A percentile compares a stretch with the other conserved stretches of the same genome.
These are phyloP conservation scores for Smithornis capensis DNA, from an alignment of 2,113 vertebrate genomes.

Conservation along the genomic window DNA sequence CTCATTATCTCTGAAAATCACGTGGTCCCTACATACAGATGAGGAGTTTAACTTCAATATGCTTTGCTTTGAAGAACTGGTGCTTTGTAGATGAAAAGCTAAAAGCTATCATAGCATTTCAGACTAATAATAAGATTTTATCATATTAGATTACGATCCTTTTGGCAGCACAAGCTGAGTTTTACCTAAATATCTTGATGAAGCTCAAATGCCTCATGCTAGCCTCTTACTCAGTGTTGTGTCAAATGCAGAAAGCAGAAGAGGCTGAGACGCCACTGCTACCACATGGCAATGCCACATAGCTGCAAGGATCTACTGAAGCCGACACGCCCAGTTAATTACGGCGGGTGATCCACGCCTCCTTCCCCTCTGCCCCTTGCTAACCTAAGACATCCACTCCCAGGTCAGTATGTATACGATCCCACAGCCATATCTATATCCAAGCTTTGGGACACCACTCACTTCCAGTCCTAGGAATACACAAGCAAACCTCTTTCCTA, in stretches of 20 bases:
- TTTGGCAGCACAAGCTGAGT: background rate
- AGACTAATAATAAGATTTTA: background rate
- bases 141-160: background rate
- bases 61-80: background rate
- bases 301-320: background rate
- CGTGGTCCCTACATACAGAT: background rate
- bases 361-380: background rate
- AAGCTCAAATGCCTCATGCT: background rate
- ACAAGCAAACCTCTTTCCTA: too few species aligned
- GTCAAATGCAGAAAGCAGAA: background rate
- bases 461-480: background rate
- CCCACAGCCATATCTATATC: background rate
- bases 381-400: too few species aligned
- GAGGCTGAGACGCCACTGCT: background rate
- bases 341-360: accelerated
- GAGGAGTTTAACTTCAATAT: background rate
- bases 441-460: too few species aligned
- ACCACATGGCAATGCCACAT: accelerated
- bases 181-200: background rate
- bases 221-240: background rate
- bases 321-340: background rate
- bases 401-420: background rate
- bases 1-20: background rate
- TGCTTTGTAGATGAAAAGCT: background rate
- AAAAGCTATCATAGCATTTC: background rate